Evolutionary conservation across 2,888 invertebrate genomes (phyloP), one percentile per base, ranked within the genome.

Genomic region (Lycia hirtaria): DNA sequence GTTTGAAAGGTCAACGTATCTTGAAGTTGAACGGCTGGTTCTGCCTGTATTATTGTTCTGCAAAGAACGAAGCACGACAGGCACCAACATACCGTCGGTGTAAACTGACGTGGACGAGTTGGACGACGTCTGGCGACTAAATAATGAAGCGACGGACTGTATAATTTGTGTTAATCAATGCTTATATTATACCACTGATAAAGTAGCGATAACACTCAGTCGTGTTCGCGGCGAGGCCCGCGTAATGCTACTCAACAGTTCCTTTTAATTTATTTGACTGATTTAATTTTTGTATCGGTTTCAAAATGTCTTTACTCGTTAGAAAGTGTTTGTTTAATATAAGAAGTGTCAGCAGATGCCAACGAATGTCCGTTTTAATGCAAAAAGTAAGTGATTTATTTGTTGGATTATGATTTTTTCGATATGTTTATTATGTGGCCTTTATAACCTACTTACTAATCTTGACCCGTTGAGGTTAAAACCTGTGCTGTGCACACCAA

Each of bases 91-190:
- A 24, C 12, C 19, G 12, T 30, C 19, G 17, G n/a, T n/a, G n/a
- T n/a, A n/a, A n/a, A 32, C 38, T 32, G 26, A 20, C 40, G 24
- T 40, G 19, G 22, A 14, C 33, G 26, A 20, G 33, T 17, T 40
- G 19, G 22, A 14, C 33, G 71, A 71, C 75, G 75, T 67, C 60
- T 64, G 48, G 57, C 55, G 65, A 74, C 71, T 64, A 75, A 69
- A 73, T 69, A 73, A 71, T 72, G 53, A 49, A 71, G 54, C 69
- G n/a, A n/a, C n/a, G 55, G 65, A 73, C 74, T 74, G 61, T 76
- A 75, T 78, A 80, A 80, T 80, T 73, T 70, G 70, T 85, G 82
- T 69, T 83, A 88, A 88, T 87, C 79, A 80, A 80, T 73, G 72
- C 74, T 67, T 67, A 73, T 72, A 68, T 67, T 67, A 73, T 72